Evolutionary conservation across 2,888 invertebrate genomes (phyloP).

Genomic region (Acrobasis suavella): DNA sequence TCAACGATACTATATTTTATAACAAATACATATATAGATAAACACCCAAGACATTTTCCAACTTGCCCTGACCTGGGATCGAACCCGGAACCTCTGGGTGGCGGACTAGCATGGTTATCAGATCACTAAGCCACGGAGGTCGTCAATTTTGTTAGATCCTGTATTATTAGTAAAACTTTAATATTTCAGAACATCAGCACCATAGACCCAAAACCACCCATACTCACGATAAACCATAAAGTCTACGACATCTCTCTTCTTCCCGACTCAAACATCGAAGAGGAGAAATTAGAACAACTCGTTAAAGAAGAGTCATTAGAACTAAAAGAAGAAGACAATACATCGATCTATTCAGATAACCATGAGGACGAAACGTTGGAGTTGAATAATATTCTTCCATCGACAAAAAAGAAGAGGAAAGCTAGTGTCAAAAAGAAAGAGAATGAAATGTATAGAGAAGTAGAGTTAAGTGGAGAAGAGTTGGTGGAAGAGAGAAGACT

Average conservation of each 20-base stretch:
- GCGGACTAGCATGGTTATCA: too few species aligned
- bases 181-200: conserved; percentile 6
- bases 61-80: too few species aligned
- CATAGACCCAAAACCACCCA: not conserved
- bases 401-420: conserved; percentile 37
- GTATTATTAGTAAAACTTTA: not conserved
- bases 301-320: conserved; percentile 1
- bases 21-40: too few species aligned
- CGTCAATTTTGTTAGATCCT: too few species aligned
- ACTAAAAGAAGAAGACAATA: not conserved
- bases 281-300: not conserved
- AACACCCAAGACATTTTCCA: too few species aligned
- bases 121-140: too few species aligned
- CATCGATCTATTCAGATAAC: conserved; percentile 25
- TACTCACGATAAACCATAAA: not conserved
- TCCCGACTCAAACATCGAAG: not conserved
- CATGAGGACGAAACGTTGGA: conserved; percentile 38
- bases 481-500: conserved; percentile 53
- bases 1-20: too few species aligned
- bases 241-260: not conserved
- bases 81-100: too few species aligned
- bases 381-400: conserved; percentile 26
- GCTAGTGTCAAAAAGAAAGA: conserved; percentile 29
- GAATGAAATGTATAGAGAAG: conserved; percentile 44
- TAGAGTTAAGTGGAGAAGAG: conserved; percentile 51